Conservation (phyloP, 1,140 invertebrate genomes). For the Kradibia gibbosae region DNA sequence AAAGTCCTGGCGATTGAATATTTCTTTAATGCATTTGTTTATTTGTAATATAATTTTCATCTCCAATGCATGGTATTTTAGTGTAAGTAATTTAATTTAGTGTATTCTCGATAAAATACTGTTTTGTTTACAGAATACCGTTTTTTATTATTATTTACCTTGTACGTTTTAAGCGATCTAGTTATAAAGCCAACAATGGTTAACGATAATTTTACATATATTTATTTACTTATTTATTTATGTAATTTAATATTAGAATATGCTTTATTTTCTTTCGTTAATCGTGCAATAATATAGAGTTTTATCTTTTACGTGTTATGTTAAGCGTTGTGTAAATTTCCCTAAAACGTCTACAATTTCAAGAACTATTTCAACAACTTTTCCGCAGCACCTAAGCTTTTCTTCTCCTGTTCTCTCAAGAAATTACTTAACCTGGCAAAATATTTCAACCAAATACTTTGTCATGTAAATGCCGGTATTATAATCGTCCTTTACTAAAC, state of each 20-base stretch:
- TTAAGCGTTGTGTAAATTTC: background rate
- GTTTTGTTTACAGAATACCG: no score
- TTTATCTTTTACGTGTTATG: background rate
- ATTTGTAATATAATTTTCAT: background rate
- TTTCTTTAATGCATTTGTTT: background rate
- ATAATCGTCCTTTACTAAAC: constrained; percentile 25
- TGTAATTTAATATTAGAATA: background rate
- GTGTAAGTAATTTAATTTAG: no score
- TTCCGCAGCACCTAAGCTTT: background rate
- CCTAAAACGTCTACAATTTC: constrained; percentile 9
- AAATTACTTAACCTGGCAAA: constrained; percentile 35
- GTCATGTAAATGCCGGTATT: constrained; percentile 34
- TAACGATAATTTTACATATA: no score
- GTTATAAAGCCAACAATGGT: no score
- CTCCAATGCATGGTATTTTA: background rate
- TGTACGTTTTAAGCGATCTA: no score
- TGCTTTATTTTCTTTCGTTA: background rate
- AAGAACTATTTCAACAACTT: constrained; percentile 23
- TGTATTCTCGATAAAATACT: no score
- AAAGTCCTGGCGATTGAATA: background rate
- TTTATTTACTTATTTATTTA: no score
- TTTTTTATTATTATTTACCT: no score
- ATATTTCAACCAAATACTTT: constrained; percentile 21
- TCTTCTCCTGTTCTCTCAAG: background rate
- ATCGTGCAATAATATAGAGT: background rate